Evolutionary conservation across 2,888 invertebrate genomes (phyloP).

Genomic region (Vandiemenella viatica): DNA sequence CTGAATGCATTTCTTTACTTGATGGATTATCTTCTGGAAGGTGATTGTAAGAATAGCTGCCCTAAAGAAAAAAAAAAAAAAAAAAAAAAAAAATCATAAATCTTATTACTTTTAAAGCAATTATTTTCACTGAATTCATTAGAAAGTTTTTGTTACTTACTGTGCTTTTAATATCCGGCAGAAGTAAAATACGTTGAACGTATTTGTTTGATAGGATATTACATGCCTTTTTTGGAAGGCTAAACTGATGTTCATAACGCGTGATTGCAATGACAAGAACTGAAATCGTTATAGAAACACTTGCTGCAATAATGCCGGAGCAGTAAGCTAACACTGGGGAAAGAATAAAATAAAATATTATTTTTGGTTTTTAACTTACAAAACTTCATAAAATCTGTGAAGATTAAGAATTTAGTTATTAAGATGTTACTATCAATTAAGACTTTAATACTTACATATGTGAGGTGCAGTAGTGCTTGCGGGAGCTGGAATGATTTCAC

Average conservation of each 20-base stretch:
- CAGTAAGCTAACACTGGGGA: constrained; percentile 4
- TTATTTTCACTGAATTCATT: not conserved
- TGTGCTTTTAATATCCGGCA: not conserved
- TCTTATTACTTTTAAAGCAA: not conserved
- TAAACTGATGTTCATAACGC: not conserved
- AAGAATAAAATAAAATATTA: not conserved
- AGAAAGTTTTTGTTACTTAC: not conserved
- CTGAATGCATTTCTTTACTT: not conserved
- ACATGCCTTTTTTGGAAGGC: not conserved
- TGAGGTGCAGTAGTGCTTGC: constrained; percentile 4
- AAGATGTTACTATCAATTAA: too few species aligned
- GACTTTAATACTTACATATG: constrained; percentile 7
- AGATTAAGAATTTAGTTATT: too few species aligned
- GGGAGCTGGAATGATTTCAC: constrained; percentile 3
- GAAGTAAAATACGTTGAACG: not conserved
- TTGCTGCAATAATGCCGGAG: constrained; percentile 2
- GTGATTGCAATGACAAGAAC: constrained; percentile 4
- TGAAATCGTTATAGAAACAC: constrained; percentile 2
- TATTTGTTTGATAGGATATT: not conserved
- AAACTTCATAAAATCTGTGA: too few species aligned
- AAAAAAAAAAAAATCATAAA: not conserved
- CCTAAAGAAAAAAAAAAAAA: too few species aligned
- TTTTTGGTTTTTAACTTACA: not conserved
- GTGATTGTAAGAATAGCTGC: not conserved
- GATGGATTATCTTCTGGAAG: not conserved